A percentile compares a stretch with the other conserved stretches of the same genome.
phyloP scores from a whole-genome alignment of 2,797 vertebrate genomes.

The Bucorvus abyssinicus region DNA sequence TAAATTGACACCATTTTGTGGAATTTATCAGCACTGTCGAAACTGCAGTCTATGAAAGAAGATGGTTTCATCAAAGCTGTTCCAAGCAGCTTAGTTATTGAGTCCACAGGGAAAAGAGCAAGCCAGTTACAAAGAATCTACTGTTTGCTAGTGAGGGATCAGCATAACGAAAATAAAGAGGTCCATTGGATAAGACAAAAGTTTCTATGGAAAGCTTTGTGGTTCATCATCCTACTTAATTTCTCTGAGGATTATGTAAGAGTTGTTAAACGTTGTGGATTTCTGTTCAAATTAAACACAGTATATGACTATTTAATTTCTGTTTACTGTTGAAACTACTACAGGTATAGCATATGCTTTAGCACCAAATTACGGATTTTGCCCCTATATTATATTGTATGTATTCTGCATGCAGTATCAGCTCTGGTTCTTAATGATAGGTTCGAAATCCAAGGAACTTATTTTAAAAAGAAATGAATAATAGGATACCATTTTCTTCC shows the following conservation, averaged over 20 bases:
- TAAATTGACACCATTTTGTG: constrained; percentile 9
- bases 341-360: background rate
- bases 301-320: background rate
- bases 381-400: background rate
- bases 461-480: background rate
- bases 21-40: background rate
- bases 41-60: background rate
- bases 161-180: constrained; percentile 12
- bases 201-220: constrained; percentile 24
- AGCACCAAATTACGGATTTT: background rate
- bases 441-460: background rate
- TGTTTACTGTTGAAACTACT: background rate
- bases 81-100: constrained; percentile 23
- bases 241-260: constrained; percentile 13
- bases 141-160: constrained; percentile 7
- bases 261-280: background rate
- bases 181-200: background rate
- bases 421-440: background rate
- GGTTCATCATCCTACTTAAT: constrained; percentile 2
- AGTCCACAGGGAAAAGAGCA: background rate
- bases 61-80: constrained; percentile 12
- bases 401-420: background rate
- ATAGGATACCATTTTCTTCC: background rate
- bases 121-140: constrained; percentile 15
- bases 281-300: background rate